Evolutionary conservation across 2,797 vertebrate species (phyloP).

Genomic region (Enteromius trimaculatus): DNA sequence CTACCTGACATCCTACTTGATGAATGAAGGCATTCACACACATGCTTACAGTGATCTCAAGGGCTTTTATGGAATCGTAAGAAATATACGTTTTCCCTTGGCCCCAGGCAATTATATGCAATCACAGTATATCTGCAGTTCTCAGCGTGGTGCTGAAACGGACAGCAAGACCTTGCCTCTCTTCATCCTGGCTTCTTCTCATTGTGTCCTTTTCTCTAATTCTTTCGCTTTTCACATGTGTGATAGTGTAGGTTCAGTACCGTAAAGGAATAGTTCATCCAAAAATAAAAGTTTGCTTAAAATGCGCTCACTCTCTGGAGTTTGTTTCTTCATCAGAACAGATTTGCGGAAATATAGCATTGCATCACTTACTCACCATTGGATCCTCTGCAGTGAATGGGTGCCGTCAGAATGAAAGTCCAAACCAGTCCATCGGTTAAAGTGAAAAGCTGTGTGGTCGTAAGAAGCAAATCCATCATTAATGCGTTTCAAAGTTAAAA

Average conservation of each 20-base stretch:
- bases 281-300: background rate
- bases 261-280: background rate
- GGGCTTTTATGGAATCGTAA: background rate
- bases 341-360: background rate
- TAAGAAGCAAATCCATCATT: background rate
- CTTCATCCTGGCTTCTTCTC: constrained; percentile 1
- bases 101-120: background rate
- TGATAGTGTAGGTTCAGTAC: background rate
- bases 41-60: background rate
- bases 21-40: constrained; percentile 6
- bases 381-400: background rate
- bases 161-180: constrained; percentile 44
- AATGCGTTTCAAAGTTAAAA: background rate
- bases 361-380: background rate
- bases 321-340: background rate
- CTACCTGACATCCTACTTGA: constrained; percentile 24
- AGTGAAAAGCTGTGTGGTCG: background rate
- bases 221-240: background rate
- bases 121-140: background rate
- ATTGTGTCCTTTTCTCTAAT: background rate
- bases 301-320: background rate
- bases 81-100: background rate
- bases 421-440: background rate
- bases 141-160: constrained; percentile 55
- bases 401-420: background rate